Percentiles rank a stretch among this genome's conserved stretches.
These are phyloP conservation scores for Girardinus metallicus DNA, from an alignment of 2,797 vertebrate species.

Conservation along the genomic window DNA sequence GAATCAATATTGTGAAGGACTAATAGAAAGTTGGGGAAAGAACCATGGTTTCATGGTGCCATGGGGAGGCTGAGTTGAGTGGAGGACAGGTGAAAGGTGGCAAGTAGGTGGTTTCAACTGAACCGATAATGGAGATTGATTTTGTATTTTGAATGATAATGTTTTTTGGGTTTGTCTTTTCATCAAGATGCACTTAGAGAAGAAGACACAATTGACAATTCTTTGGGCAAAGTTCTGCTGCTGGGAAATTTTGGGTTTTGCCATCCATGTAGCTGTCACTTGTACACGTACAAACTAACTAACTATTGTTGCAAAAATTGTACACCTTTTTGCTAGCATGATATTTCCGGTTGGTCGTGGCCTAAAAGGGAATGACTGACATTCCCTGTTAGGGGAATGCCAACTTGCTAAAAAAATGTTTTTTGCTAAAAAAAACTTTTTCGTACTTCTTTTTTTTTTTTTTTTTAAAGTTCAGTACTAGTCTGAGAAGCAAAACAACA, in stretches of 20 bases:
- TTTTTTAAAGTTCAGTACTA: background rate
- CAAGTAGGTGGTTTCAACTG: background rate
- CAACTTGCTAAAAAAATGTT: no score
- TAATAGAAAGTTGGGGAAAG: background rate
- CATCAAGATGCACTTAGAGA: background rate
- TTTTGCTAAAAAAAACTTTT: no score
- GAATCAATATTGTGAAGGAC: background rate
- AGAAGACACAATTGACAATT: background rate
- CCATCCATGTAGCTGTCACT: background rate
- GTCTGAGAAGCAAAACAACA: background rate
- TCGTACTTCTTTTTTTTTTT: no score
- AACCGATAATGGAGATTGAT: background rate
- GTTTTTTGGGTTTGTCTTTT: no score
- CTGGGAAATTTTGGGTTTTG: background rate
- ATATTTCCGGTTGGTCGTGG: no score
- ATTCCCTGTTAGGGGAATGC: no score
- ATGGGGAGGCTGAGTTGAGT: background rate
- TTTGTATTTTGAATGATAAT: background rate
- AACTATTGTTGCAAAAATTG: background rate
- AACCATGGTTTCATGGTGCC: background rate
- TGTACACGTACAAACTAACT: background rate
- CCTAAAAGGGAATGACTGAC: no score
- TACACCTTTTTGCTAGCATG: background rate
- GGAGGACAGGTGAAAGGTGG: background rate
- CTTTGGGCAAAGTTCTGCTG: background rate